These are phyloP conservation scores for Heliconius melpomene DNA, from an alignment of 1,140 invertebrate species.

Conservation along the genomic window DNA sequence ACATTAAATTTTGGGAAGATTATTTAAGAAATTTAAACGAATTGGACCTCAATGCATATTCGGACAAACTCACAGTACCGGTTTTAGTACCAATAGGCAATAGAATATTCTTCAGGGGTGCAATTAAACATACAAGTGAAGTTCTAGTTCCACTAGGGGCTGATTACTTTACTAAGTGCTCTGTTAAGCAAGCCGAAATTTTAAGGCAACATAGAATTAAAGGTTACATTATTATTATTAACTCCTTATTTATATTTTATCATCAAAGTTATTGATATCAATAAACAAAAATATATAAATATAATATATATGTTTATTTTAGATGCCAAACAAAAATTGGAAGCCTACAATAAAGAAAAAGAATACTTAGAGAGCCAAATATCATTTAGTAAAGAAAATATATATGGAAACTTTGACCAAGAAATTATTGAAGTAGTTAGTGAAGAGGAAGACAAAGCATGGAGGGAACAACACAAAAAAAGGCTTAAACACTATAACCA, in stretches of 20 bases:
- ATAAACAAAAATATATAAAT: too few species aligned
- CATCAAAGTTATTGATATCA: too few species aligned
- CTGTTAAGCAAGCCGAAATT: conserved; percentile 83
- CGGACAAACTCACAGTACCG: conserved; percentile 72
- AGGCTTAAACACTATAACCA: conserved; percentile 65
- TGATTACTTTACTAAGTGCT: conserved; percentile 88
- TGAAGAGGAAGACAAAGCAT: conserved; percentile 82
- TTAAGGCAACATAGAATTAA: conserved; percentile 84
- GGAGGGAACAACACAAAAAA: conserved; percentile 76
- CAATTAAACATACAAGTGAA: conserved; percentile 89
- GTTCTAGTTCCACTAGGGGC: conserved; percentile 87
- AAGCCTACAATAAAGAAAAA: conserved; percentile 78
- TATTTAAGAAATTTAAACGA: conserved; percentile 61
- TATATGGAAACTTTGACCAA: conserved; percentile 64
- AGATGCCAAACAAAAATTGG: conserved; percentile 81
- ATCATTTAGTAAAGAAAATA: conserved; percentile 69
- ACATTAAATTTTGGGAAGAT: conserved; percentile 67
- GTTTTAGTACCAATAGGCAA: conserved; percentile 85
- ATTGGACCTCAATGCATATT: conserved; percentile 60
- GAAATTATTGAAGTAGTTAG: conserved; percentile 84
- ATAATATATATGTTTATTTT: conserved; percentile 21
- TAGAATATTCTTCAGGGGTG: conserved; percentile 86
- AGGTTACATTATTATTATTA: conserved; percentile 58
- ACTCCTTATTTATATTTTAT: neutral
- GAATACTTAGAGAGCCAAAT: conserved; percentile 79